Evolutionary conservation across 1,140 invertebrate species (phyloP), one percentile per base, ranked within the genome.

Genomic region (Drosophila saltans): DNA sequence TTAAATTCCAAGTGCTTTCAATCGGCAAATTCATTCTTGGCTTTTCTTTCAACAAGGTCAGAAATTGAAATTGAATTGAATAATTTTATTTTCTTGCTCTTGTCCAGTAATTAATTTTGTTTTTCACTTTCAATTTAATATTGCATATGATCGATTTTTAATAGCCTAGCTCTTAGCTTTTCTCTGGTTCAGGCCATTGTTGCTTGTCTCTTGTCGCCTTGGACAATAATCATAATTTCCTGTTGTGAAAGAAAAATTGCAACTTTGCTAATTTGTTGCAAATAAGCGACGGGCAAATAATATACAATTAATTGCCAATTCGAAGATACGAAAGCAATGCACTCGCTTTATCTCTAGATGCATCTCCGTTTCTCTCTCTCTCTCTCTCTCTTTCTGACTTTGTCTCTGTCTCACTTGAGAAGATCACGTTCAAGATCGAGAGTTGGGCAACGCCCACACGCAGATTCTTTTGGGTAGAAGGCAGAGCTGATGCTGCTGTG

Each of bases 261-360:
- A 84, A 75, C 66, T 89, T 75, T 80, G 80, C 84, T 88, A 88
- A 88, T 88, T 88, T 88, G 84, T 75, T 63, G 81, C 72, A 88
- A 84, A 81, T 88, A 88, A 88, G 81, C 84, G 84, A 88, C 84
- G 80, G 73, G 78, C 67, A 88, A 88, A 88, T 88, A 88, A 88
- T 88, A 89, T 88, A 89, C 84, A 88, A 88, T 88, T 88, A 88
- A 88, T 89, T 81, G 85, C 66, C 66, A 41, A 63, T 43, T 30
- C 43, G 39, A 28, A 55, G 30, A 72, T 66, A 65, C 67, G 58
- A 69, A 72, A 81, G 45, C 45, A 52, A 52, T 52, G 45, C 45
- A 52, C 21, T 52, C 45, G 45, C 45, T 52, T 9, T 52, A 52
- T 52, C 45, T 52, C 8, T 52, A 16, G 45, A 7, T 52, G 21